A percentile compares a stretch with the other conserved stretches of the same genome.
These are phyloP conservation scores for Cydia amplana DNA, from an alignment of 1,140 invertebrate genomes.

Conservation along the genomic window DNA sequence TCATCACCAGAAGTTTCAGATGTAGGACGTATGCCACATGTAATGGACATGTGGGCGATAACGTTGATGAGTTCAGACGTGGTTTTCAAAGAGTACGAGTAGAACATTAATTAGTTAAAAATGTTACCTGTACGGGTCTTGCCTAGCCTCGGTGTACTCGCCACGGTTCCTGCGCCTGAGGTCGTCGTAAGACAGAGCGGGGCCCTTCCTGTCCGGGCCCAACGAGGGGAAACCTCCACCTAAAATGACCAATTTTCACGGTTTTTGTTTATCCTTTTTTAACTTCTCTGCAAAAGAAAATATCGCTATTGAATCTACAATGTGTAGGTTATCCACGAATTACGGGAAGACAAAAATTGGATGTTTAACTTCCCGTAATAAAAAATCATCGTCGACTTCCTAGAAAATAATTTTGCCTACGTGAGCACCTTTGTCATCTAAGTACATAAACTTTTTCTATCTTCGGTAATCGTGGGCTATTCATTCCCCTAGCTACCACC, in stretches of 20 bases:
- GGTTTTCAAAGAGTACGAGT: no score
- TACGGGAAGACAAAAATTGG: neutral
- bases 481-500: no score
- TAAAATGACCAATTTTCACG: slow-evolving; percentile 10
- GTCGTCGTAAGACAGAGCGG: slow-evolving; percentile 60
- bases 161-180: slow-evolving; percentile 60
- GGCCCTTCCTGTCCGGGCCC: slow-evolving; percentile 35
- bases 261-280: neutral
- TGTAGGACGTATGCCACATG: neutral
- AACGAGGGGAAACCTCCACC: slow-evolving; percentile 25
- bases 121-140: slow-evolving; percentile 62
- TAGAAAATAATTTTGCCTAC: no score
- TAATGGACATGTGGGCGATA: no score
- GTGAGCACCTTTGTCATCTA: no score
- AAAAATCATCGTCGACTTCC: no score
- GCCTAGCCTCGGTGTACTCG: slow-evolving; percentile 52
- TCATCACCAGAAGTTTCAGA: no score
- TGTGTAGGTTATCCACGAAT: neutral
- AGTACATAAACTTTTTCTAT: no score
- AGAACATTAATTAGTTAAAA: no score
- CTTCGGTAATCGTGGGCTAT: no score
- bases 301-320: slow-evolving; percentile 10
- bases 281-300: neutral
- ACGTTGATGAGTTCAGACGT: no score
- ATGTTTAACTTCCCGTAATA: no score